Evolutionary conservation across 2,888 invertebrate species (phyloP), one percentile per base, ranked within the genome.

Genomic region (Leucoptera coffeella): DNA sequence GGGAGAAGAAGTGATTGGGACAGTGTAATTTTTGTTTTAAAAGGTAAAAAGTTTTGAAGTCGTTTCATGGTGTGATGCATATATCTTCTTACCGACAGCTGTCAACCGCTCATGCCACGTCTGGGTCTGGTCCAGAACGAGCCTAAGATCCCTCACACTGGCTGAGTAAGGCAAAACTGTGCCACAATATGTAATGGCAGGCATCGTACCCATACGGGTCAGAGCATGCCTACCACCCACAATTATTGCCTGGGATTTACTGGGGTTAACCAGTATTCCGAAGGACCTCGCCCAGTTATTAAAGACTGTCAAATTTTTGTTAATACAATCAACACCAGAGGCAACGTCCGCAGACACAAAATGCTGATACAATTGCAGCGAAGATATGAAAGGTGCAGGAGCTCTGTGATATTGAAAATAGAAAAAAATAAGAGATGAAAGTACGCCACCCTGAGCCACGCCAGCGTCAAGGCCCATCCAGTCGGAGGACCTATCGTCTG

Each of bases 361-460:
- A 4, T 11, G 17, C 12, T 5, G 6, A 21, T 27, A 30, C 8
- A 24, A 12, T 10, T 30, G 30, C 30, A 2, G 30, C 30, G 14
- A 25, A 30, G 5, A 27, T 15, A 11, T 30, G 26, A 10, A 15
- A 29, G 3, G 15, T 10, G 2, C 23, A 22, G 2, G 17, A 12
- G 8, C 25, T 22, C 3, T 8, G 3, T 4, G 8, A 2, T 22
- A 4, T 11, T 9, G 12, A 23, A 23, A 8, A 29, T 26, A 11
- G 20, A 29, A n/a, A 29, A 29, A 26, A 14, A 23, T 23, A 8
- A 26, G 13, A 14, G 26, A 24, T 12, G 29, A 29, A 2, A 26
- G 23, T 4, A 29, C 23, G 2, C 20, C 26, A 15, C 29, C 29
- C 10, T 26, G 23, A 11, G 29, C 23, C 8, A 26, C 21, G 5